These are phyloP conservation scores for Ptychoptera albimana DNA, from an alignment of 2,888 invertebrate species.

Conservation along the genomic window DNA sequence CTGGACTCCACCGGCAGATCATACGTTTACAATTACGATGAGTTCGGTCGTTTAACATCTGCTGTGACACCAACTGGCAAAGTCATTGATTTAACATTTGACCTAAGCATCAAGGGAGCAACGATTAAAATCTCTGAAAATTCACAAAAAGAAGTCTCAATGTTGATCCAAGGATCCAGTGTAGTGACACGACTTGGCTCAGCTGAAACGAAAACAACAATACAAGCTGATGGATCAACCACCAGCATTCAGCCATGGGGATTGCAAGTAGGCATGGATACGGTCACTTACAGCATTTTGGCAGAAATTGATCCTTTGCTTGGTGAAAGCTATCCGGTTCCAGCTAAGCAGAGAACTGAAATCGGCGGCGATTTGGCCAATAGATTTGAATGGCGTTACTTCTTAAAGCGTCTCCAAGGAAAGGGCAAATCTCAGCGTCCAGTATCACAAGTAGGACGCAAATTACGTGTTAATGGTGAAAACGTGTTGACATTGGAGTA, in stretches of 20 bases:
- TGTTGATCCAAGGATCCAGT: conserved; percentile 74
- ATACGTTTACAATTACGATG: conserved; percentile 88
- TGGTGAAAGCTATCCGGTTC: conserved; percentile 84
- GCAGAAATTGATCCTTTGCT: conserved; percentile 76
- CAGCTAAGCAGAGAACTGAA: conserved; percentile 78
- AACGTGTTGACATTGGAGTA: conserved; percentile 83
- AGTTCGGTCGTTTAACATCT: conserved; percentile 79
- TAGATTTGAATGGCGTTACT: conserved; percentile 91
- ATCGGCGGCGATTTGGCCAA: conserved; percentile 82
- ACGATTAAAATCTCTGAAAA: conserved; percentile 73
- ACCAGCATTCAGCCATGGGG: conserved; percentile 70
- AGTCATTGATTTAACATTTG: conserved; percentile 73
- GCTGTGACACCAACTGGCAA: conserved; percentile 93
- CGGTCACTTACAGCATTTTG: conserved; percentile 76
- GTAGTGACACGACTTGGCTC: conserved; percentile 71
- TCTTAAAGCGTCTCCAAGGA: conserved; percentile 59
- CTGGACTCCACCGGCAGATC: conserved; percentile 79
- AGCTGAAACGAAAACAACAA: conserved; percentile 63
- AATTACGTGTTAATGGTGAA: conserved; percentile 78
- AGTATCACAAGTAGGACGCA: conserved; percentile 71
- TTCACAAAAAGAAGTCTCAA: conserved; percentile 64
- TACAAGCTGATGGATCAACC: conserved; percentile 70
- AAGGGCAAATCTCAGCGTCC: conserved; percentile 28
- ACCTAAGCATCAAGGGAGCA: conserved; percentile 81
- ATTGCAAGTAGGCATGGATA: conserved; percentile 77